phyloP scores from a whole-genome alignment of 2,113 vertebrate genomes.

The Cairina moschata region DNA sequence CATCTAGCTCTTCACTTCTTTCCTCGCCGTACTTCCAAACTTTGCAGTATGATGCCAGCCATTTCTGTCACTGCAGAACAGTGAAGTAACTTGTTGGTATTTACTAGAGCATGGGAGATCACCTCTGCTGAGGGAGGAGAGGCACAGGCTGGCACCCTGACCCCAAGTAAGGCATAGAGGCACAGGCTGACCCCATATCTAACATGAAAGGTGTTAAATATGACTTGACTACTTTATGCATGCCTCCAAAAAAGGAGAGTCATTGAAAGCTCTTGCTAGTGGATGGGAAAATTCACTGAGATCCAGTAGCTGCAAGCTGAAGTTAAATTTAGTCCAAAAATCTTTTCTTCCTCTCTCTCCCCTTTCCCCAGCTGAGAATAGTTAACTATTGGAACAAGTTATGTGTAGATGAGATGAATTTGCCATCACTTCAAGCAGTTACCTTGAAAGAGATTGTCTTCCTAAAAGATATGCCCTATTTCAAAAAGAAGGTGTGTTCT shows the following conservation, averaged over 20 bases:
- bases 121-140: background rate
- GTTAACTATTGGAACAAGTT: background rate
- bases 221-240: background rate
- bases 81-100: background rate
- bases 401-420: background rate
- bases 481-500: background rate
- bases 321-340: background rate
- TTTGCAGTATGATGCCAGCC: background rate
- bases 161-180: background rate
- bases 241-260: background rate
- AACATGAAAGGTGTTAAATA: background rate
- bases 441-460: background rate
- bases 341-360: background rate
- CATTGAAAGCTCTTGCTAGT: background rate
- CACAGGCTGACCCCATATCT: too few relatives aligned
- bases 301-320: background rate
- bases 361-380: background rate
- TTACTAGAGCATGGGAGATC: background rate
- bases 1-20: background rate
- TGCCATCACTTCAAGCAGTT: background rate
- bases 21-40: background rate
- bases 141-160: background rate
- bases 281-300: background rate
- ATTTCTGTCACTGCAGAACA: background rate
- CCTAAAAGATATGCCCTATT: background rate